A percentile compares a stretch with the other conserved stretches of the same genome.
phyloP scores from a whole-genome alignment of 2,888 invertebrate genomes.

The Thera obeliscata region DNA sequence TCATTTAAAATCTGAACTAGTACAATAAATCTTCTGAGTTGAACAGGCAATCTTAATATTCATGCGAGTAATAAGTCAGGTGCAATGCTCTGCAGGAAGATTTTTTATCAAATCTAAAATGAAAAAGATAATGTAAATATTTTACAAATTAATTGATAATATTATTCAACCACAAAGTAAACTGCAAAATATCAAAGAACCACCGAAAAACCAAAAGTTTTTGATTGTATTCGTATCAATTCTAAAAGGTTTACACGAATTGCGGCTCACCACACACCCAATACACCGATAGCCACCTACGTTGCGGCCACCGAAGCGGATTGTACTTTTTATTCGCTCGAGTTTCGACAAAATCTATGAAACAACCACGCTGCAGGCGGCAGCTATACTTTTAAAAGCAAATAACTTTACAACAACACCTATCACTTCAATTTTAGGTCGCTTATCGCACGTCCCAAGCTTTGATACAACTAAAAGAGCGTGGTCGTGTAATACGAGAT shows the following conservation, averaged over 20 bases:
- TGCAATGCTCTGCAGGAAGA: constrained; percentile 42
- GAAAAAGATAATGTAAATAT: not conserved
- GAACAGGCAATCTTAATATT: constrained; percentile 66
- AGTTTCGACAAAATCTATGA: constrained; percentile 78
- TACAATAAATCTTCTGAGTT: constrained; percentile 54
- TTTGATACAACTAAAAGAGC: constrained; percentile 43
- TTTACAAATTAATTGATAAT: not conserved
- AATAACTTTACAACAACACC: constrained; percentile 47
- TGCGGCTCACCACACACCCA: constrained; percentile 60
- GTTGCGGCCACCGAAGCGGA: constrained; percentile 53
- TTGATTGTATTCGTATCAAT: constrained; percentile 38
- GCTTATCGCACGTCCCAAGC: constrained; percentile 48
- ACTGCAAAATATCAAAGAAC: too few species aligned
- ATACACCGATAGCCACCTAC: constrained; percentile 70
- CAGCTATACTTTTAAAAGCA: constrained; percentile 51
- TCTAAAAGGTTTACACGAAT: constrained; percentile 50
- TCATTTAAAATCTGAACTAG: constrained; percentile 46
- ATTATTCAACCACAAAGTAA: not conserved
- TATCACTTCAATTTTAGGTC: constrained; percentile 50
- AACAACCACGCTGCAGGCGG: constrained; percentile 61
- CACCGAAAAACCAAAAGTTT: too few species aligned
- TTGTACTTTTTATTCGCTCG: constrained; percentile 66
- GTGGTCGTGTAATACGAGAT: constrained; percentile 74
- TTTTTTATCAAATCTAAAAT: constrained; percentile 45
- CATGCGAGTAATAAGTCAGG: constrained; percentile 61